Evolutionary conservation across 2,888 invertebrate species (phyloP), one percentile per base, ranked within the genome.

Genomic region (Drosophila merina): DNA sequence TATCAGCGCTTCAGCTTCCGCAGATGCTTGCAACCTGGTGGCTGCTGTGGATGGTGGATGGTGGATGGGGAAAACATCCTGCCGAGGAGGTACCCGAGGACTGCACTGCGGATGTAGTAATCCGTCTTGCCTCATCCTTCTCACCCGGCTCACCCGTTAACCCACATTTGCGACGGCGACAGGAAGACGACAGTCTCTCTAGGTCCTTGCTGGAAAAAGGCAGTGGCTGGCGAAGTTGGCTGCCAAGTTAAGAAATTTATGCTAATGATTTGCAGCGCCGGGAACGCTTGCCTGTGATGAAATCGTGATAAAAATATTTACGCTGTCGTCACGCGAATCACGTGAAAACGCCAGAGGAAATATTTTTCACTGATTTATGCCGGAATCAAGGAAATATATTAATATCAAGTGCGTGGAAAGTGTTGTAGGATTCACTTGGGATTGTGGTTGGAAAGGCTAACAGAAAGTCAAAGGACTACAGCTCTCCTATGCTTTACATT

Each of bases 181-280:
- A 70, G 69, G 69, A 70, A 60, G 70, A 49, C 60, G 59, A 55
- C 54, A 47, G 51, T 36, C 62, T 14, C 58, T 48, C 36, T 36
- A 5, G 38, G 30, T 48, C 40, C 42, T 14, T 31, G 31, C n/a
- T 12, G 38, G 8, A 47, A 58, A 30, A 31, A 28, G 44, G 8
- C 36, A 14, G 4, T 12, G 28, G 10, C 36, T 36, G 9, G 36
- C 28, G 20, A 50, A 26, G 36, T n/a, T 51, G 28, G 36, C 55
- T 78, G 75, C 66, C 72, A 77, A 73, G 70, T 67, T 57, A 63
- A 60, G 63, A 58, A 80, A 74, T 78, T 69, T 78, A 78, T 78
- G 80, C 77, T 80, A 78, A 78, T 80, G 71, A 74, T 76, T 77
- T 71, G 64, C 33, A 63, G 40, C 40, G 50, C 57, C 30, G 12